A percentile compares a stretch with the other conserved stretches of the same genome.
phyloP scores from a whole-genome alignment of 2,797 vertebrate species.

The Cheirogaleus major region DNA sequence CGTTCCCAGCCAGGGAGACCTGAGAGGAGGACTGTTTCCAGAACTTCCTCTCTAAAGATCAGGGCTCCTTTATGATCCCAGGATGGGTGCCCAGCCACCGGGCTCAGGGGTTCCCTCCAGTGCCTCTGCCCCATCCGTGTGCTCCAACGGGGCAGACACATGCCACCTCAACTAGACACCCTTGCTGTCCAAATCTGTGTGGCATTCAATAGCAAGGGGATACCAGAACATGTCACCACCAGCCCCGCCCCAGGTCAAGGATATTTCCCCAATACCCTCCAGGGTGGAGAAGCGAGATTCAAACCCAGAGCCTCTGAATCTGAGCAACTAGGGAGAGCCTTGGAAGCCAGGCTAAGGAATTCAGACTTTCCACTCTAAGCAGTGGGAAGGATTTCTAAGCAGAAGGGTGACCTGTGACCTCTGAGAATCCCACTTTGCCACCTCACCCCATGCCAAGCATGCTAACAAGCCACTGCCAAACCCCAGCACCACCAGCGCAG shows the following conservation, averaged over 20 bases:
- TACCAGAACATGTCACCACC: neutral
- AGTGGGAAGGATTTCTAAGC: neutral
- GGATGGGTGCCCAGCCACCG: neutral
- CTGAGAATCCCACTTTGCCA: neutral
- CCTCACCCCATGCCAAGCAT: neutral
- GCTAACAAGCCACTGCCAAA: fast-evolving
- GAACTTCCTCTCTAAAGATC: neutral
- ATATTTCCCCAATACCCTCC: fast-evolving
- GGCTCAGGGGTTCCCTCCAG: too few species aligned
- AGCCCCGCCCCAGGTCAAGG: neutral
- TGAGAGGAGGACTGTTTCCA: neutral
- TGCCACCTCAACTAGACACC: too few species aligned
- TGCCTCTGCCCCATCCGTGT: neutral
- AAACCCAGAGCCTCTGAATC: neutral
- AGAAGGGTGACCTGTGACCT: neutral
- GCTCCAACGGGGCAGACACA: neutral
- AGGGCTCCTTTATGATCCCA: neutral
- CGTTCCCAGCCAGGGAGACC: neutral
- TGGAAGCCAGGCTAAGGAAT: neutral
- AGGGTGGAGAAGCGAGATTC: neutral
- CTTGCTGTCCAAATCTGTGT: neutral
- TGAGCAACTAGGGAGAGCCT: neutral
- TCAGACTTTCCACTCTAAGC: neutral
- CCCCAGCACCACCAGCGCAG: too few species aligned
- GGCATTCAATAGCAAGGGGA: neutral